Base-by-base conservation (phyloP, 2,797 vertebrate species). In the Xenopus petersii region DNA sequence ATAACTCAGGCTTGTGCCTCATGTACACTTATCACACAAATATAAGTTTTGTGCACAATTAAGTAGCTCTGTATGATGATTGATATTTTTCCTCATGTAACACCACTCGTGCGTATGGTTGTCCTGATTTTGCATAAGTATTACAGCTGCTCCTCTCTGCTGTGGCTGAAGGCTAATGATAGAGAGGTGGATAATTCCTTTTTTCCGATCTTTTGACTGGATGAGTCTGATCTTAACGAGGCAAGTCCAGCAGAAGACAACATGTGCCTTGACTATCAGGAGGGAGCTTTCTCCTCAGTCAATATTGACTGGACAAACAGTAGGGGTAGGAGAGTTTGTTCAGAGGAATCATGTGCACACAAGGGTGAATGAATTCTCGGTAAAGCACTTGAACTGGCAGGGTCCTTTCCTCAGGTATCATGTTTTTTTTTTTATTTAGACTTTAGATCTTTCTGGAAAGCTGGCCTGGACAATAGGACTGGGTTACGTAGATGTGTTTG, bases 271-370 rank as follows among this genome's bases (percentile, higher is more conserved):
- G 82, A 89, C 91, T 88, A 88, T 93, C 91, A 83, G 89, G 87
- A 92, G 91, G 88, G 86, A 91, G 85, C 91, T 91, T 89, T 93
- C 87, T 93, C 91, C 93, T 94, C 89, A 86, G 93, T 93, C 92
- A 96, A 90, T 94, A 91, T 93, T 96, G 93, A 94, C 94, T 92
- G 88, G 93, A 91, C 93, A 94, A 97, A 95, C 94, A 92, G 84
- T 86, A 87, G 89, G 70, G 91, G 89, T 82, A 86, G 92, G 87
- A 85, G 85, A 92, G 87, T 90, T 93, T 89, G 92, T 89, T 90
- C 86, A 94, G 90, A 89, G 86, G 85, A 88, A 88, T 87, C 91
- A 83, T 90, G 89, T 88, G 89, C 88, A 84, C 86, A 85, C 81
- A 82, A 87, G 90, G 91, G 89, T 90, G 91, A 92, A 89, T 86